phyloP scores from a whole-genome alignment of 2,888 invertebrate genomes.

The Acleris literana region DNA sequence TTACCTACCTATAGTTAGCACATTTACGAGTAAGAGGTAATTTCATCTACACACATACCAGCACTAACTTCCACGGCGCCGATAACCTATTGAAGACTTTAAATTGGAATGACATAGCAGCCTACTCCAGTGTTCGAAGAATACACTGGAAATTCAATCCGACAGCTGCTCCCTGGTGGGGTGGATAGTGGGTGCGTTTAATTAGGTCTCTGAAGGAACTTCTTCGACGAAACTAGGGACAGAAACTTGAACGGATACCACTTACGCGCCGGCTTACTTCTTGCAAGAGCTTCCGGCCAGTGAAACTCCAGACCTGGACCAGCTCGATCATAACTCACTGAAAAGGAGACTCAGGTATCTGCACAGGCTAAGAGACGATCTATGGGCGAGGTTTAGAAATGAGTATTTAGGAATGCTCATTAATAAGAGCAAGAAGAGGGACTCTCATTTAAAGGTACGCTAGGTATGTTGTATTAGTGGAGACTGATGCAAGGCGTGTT shows the following conservation, averaged over 20 bases:
- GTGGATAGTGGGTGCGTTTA: constrained; percentile 4
- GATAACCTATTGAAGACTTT: constrained; percentile 3
- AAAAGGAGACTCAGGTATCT: no score
- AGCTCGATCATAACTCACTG: neutral
- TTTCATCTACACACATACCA: no score
- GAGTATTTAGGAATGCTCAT: neutral
- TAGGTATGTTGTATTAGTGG: neutral
- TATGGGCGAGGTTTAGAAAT: no score
- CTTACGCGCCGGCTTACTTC: neutral
- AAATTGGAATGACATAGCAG: neutral
- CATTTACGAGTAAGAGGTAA: no score
- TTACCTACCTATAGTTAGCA: no score
- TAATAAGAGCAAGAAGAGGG: neutral
- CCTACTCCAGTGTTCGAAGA: neutral
- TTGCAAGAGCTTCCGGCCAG: neutral
- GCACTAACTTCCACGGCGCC: constrained; percentile 16
- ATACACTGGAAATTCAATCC: neutral
- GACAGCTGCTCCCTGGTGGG: constrained; percentile 2
- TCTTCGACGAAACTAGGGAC: neutral
- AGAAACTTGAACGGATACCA: neutral
- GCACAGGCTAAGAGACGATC: no score
- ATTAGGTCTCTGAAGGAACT: neutral
- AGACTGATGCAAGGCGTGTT: no score
- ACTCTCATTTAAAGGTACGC: neutral
- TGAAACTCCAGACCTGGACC: neutral